Evolutionary conservation across 2,888 invertebrate genomes (phyloP).

Genomic region (Dryobota labecula): DNA sequence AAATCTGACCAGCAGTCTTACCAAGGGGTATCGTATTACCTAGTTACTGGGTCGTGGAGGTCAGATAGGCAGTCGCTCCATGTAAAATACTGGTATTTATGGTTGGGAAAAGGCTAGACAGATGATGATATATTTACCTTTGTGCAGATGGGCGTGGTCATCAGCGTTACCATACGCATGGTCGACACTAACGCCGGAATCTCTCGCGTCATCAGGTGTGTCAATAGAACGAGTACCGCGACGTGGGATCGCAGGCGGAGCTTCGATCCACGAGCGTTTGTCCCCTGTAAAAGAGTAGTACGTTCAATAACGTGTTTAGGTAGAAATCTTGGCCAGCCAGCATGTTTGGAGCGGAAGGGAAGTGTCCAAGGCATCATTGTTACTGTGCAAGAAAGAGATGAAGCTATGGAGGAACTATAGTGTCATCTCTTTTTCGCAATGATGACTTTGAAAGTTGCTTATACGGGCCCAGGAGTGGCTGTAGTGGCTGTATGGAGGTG

Average conservation of each 20-base stretch:
- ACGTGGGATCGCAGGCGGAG: slow-evolving; percentile 81
- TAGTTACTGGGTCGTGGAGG: too few relatives aligned
- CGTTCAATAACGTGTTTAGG: background rate
- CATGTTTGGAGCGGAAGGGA: background rate
- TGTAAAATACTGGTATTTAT: too few relatives aligned
- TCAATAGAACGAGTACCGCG: slow-evolving; percentile 83
- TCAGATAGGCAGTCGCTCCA: too few relatives aligned
- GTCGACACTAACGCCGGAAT: slow-evolving; percentile 86
- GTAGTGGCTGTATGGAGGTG: too few relatives aligned
- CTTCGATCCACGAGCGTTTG: slow-evolving; percentile 72
- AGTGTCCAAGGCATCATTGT: background rate
- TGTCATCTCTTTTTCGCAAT: background rate
- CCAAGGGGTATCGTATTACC: too few relatives aligned
- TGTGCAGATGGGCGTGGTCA: slow-evolving; percentile 75
- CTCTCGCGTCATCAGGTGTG: slow-evolving; percentile 83
- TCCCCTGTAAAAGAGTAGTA: slow-evolving; percentile 67
- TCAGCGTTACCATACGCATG: slow-evolving; percentile 84
- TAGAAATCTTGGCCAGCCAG: background rate
- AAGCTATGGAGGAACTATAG: background rate
- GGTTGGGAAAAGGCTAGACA: too few relatives aligned
- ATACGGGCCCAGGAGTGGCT: background rate
- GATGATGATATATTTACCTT: slow-evolving; percentile 72
- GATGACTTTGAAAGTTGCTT: background rate
- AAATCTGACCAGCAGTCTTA: too few relatives aligned
- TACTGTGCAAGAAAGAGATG: background rate